These are phyloP conservation scores for Himalopsyche kuldschensis DNA, from an alignment of 2,888 invertebrate species.

Conservation along the genomic window DNA sequence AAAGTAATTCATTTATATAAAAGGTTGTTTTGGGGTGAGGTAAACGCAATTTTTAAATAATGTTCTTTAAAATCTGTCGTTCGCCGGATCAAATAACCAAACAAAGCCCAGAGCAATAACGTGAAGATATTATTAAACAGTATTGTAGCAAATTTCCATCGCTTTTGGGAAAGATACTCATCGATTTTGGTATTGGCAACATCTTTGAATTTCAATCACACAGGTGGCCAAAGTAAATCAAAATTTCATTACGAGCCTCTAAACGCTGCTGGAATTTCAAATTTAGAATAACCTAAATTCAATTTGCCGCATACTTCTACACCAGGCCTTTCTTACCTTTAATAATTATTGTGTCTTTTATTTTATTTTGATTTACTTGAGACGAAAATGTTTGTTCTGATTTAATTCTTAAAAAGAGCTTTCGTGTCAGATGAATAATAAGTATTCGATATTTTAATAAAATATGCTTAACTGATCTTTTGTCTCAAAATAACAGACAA, in stretches of 20 bases:
- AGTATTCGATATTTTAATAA: no score
- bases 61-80: neutral
- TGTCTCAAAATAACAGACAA: no score
- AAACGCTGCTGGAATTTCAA: conserved; percentile 5
- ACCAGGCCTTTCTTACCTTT: neutral
- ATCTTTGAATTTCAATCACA: conserved; percentile 1
- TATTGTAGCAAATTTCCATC: neutral
- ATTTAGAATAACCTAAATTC: neutral
- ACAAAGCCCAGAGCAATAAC: neutral
- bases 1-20: no score
- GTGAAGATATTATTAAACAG: neutral
- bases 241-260: conserved; percentile 1
- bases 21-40: no score
- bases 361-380: no score
- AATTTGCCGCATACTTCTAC: neutral
- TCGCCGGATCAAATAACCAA: neutral
- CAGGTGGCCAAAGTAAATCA: conserved; percentile 5
- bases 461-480: no score
- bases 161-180: neutral
- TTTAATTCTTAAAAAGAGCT: no score
- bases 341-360: neutral
- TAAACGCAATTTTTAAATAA: no score
- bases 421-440: no score
- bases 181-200: neutral
- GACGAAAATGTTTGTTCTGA: no score